Base-by-base conservation (phyloP, 2,888 invertebrate genomes). In the Linnaemya vulpina region DNA sequence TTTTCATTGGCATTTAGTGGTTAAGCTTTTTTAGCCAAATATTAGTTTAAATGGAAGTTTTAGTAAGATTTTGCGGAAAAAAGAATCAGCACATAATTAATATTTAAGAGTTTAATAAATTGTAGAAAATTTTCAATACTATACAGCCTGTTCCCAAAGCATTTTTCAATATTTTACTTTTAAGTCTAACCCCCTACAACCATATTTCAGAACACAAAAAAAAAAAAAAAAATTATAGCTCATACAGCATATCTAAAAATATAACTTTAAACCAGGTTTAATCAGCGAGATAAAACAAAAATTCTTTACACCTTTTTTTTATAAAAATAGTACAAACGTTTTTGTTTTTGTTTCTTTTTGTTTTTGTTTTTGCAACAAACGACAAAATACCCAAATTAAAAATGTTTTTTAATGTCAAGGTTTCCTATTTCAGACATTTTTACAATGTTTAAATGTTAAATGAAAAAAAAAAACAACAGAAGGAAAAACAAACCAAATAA, bases 381-480 rank as follows among this genome's bases (percentile, higher is more conserved):
- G 30, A 78, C 67, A 67, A 68, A 67, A 74, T 8, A 70, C 20
- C 68, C 10, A 82, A 82, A 82, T 62, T 63, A 75, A 76, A 76
- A 82, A 70, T 40, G 68, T 55, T 81, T n/a, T 80, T 82, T 82
- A 85, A 82, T 85, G 84, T 85, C 84, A 85, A 85, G 84, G 84
- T 85, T 81, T 68, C 63, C 63, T 76, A 55, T 82, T 76, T 70
- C 13, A 81, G 75, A 70, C 17, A 68, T 75, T 75, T 67, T 68
- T 40, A 43, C 58, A 70, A 75, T 75, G 70, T 15, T 43, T 63
- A 63, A 76, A 82, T 74, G 51, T 68, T 74, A 67, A 76, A 62
- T 49, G 49, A 68, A 65, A 5, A 3, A 10, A n/a, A n/a, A n/a
- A n/a, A n/a, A n/a, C n/a, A n/a, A n/a, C n/a, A n/a, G n/a, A n/a